These are phyloP conservation scores for Chouioia cunea DNA, from an alignment of 2,888 invertebrate species.

Conservation along the genomic window DNA sequence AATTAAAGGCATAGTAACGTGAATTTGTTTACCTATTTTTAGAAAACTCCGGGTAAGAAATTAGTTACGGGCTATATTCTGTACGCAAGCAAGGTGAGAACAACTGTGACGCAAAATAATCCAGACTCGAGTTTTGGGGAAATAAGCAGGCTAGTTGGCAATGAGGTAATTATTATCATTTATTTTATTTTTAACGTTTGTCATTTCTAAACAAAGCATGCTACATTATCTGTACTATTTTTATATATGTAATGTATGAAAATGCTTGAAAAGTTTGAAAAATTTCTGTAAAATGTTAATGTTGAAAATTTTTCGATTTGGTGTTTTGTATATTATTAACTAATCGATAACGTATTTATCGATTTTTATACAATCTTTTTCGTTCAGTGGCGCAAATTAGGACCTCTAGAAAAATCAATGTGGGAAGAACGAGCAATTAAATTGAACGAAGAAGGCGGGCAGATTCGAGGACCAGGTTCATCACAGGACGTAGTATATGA, in stretches of 20 bases:
- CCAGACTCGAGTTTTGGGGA: constrained; percentile 95
- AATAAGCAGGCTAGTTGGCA: constrained; percentile 80
- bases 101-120: constrained; percentile 91
- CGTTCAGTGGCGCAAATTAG: constrained; percentile 91
- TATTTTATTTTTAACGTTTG: neutral
- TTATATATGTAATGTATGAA: constrained; percentile 2
- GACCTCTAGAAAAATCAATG: constrained; percentile 87
- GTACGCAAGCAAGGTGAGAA: constrained; percentile 96
- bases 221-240: constrained; percentile 5
- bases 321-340: no score
- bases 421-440: constrained; percentile 95
- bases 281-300: constrained; percentile 5
- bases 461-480: constrained; percentile 66
- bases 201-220: constrained; percentile 50
- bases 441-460: constrained; percentile 88
- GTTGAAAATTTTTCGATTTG: constrained; percentile 10
- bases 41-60: constrained; percentile 77
- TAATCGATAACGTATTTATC: constrained; percentile 6
- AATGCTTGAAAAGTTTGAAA: neutral
- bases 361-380: constrained; percentile 11
- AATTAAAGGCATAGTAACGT: constrained; percentile 25
- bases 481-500: constrained; percentile 77
- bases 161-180: constrained; percentile 72
- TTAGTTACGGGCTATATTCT: constrained; percentile 96
- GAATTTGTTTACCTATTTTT: constrained; percentile 59